Evolutionary conservation across 2,888 invertebrate species (phyloP).

Genomic region (Drosophila engyochracea): DNA sequence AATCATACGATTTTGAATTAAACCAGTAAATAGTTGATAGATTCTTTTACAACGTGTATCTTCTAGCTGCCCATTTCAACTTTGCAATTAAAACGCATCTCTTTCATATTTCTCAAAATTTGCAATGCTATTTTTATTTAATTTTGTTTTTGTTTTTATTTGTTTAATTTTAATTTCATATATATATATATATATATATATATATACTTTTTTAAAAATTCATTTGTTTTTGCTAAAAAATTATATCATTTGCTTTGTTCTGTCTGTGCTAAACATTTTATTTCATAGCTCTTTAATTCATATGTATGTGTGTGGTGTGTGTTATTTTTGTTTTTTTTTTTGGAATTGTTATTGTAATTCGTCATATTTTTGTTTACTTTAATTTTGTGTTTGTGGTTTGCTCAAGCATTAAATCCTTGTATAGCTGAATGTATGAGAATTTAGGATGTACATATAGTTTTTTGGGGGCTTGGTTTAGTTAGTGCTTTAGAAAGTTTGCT

Average conservation of each 20-base stretch:
- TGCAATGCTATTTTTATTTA: conserved; percentile 56
- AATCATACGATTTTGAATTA: conserved; percentile 14
- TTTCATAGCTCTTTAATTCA: conserved; percentile 45
- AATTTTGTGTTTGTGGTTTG: conserved; percentile 12
- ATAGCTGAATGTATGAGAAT: conserved; percentile 31
- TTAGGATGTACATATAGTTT: conserved; percentile 36
- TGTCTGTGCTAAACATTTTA: conserved; percentile 45
- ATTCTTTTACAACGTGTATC: neutral
- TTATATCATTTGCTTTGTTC: conserved; percentile 55
- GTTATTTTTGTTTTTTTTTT: neutral
- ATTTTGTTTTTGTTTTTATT: conserved; percentile 21
- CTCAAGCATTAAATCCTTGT: conserved; percentile 35
- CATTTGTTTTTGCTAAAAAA: conserved; percentile 61
- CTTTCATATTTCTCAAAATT: conserved; percentile 46
- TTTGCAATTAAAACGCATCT: conserved; percentile 19
- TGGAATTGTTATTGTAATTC: conserved; percentile 59
- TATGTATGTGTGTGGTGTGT: conserved; percentile 22
- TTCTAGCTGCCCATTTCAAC: neutral
- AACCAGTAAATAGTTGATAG: conserved; percentile 2
- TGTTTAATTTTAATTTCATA: conserved; percentile 28
- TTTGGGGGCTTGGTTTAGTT: conserved; percentile 25
- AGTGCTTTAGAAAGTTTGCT: conserved; percentile 45
- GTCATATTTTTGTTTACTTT: conserved; percentile 49
- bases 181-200: conserved; percentile 16
- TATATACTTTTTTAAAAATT: conserved; percentile 50